Base-by-base conservation (phyloP, 1,140 invertebrate species). In the Pseudomyrmex dendroicus region DNA sequence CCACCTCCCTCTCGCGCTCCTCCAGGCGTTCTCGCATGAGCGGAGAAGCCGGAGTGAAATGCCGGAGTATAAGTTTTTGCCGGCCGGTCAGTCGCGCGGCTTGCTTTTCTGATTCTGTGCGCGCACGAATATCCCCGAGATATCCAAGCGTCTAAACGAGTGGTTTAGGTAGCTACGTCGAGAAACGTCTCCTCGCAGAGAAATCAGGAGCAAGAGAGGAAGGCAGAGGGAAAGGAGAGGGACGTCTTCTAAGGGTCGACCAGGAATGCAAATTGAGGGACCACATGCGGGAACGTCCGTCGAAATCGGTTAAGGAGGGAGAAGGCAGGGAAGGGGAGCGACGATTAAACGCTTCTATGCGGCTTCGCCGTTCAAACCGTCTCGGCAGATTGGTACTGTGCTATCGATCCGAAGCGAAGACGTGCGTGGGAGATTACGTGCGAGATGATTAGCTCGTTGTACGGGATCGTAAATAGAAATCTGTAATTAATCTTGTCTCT, bases 261-360 rank as follows among this genome's bases (percentile, higher is more conserved):
- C 82, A 84, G 74, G 76, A 80, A 80, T 80, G 76, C 66, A 80
- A 80, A 80, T 80, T 80, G 76, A 20, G 67, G 76, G 12, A 46
- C 76, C 76, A 70, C 76, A 72, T 70, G 22, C 56, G 70, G 76
- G 54, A 80, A 70, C 76, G 66, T 80, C 76, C 66, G 54, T 70
- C 76, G 76, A 80, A 70, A 70, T 80, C 76, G 22, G 76, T 80
- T 72, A 80, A 70, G 66, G 66, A 66, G 4, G 5, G 35, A 35
- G 35, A 35, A 5, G 35, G 35, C 5, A 35, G 35, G 5, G 35
- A 35, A 35, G 35, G 35, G 12, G 44, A 59, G 66, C 54, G 54
- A 80, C 76, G 76, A 80, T 80, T 80, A 80, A 80, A 80, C 66
- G 76, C 66, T 80, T 80, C 66, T 70, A 72, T 80, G 54, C 66